Evolutionary conservation across 2,113 vertebrate genomes (phyloP), one percentile per base, ranked within the genome.

Genomic region (Carassius carassius): DNA sequence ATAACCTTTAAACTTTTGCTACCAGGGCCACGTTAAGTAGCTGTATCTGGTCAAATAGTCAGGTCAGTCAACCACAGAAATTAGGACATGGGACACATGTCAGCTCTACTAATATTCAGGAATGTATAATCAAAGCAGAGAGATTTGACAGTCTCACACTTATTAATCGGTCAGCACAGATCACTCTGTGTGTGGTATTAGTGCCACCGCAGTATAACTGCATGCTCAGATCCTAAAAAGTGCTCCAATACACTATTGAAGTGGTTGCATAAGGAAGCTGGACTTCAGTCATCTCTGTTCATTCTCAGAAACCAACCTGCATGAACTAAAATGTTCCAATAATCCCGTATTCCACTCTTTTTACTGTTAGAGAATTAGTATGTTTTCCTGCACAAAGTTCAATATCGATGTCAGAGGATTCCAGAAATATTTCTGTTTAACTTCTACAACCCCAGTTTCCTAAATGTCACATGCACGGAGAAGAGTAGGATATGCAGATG

Each of bases 281-380:
- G 16, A 37, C 35, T 12, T 21, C 10, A 35, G 69, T 56, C 78
- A 60, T 83, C 84, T 85, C 47, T 60, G 25, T 17, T 47, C 1
- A 11, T 93, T 92, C 90, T 87, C 51, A 81, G 89, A 91, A 93
- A n/a, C 0, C 84, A 37, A 17, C 32, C 63, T 16, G 62, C 23
- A 17, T 32, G 63, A 65, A 65, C 21, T 3, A 62, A 62, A 62
- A 62, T 62, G n/a, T 62, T 62, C 2, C 56, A 58, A 21, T 21
- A 21, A 58, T 63, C 25, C 11, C 25, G 62, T 25, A 3, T 4
- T 29, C 23, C 23, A 14, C 10, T 4, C 0, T 63, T 63, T 29
- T 16, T 32, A 4, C 23, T 13, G 11, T 29, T 35, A 7, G 3
- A 69, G 29, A 19, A 35, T 65, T 29, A 16, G 63, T 19, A 58